Percentiles rank a stretch among this genome's conserved stretches.
These are phyloP conservation scores for Hemibagrus guttatus DNA, from an alignment of 2,797 vertebrate genomes.

Conservation along the genomic window DNA sequence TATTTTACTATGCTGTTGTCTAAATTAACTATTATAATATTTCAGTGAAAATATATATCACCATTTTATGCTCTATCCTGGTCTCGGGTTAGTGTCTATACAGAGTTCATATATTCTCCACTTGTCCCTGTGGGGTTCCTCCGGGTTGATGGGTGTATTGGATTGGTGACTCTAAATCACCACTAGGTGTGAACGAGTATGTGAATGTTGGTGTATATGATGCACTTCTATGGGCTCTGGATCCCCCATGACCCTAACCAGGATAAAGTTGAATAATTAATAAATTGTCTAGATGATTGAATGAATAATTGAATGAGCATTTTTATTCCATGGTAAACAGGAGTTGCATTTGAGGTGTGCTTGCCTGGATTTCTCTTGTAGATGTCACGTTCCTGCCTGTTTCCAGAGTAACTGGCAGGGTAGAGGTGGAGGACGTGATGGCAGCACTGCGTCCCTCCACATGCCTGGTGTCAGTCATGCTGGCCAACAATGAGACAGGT, in stretches of 20 bases:
- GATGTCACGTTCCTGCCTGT: slow-evolving; percentile 87
- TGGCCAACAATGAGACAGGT: slow-evolving; percentile 97
- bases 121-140: neutral
- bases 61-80: neutral
- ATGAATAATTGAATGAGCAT: neutral
- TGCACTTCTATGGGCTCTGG: neutral
- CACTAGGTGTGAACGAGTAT: neutral
- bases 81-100: neutral
- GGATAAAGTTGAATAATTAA: neutral
- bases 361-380: slow-evolving; percentile 63
- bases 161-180: neutral
- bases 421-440: slow-evolving; percentile 85
- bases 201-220: neutral
- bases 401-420: slow-evolving; percentile 77
- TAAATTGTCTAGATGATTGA: neutral
- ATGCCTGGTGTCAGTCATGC: slow-evolving; percentile 91
- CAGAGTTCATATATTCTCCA: neutral
- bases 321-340: neutral
- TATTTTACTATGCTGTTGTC: neutral
- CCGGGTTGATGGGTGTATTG: neutral
- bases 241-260: neutral
- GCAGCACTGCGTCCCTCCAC: slow-evolving; percentile 83
- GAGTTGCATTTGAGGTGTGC: neutral
- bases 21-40: neutral
- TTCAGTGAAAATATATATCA: neutral